Conservation (phyloP, 92 coral and sea anemone genomes). For the Palythoa grandis region DNA sequence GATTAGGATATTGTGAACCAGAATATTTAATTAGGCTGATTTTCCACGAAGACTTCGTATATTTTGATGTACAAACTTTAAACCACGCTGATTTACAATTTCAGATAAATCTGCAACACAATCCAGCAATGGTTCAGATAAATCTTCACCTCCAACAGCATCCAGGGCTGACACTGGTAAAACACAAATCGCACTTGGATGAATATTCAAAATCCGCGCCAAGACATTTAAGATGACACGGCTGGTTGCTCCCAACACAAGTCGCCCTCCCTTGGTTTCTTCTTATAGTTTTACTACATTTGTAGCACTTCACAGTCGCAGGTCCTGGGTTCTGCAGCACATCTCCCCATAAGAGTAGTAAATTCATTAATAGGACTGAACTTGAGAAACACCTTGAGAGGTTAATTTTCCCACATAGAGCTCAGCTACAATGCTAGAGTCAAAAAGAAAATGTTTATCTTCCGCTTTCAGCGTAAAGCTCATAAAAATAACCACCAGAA, state of each 20-base stretch:
- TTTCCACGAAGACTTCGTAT: constrained; percentile 22
- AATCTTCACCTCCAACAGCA: background rate
- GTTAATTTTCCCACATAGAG: background rate
- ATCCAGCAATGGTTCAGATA: background rate
- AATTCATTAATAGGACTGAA: background rate
- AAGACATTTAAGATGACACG: background rate
- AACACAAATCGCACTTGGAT: background rate
- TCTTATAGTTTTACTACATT: background rate
- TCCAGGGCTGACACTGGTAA: background rate
- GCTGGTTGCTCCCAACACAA: background rate
- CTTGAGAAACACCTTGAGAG: background rate
- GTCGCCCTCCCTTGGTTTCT: background rate
- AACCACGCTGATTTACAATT: background rate
- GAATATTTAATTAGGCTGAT: constrained; percentile 32
- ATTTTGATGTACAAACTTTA: constrained; percentile 20
- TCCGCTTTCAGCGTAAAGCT: background rate
- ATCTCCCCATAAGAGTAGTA: background rate
- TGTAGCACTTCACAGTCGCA: background rate
- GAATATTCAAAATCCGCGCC: background rate
- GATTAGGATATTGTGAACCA: constrained; percentile 30
- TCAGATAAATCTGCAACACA: background rate
- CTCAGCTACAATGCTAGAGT: background rate
- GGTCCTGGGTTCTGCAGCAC: background rate
- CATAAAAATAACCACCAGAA: background rate
- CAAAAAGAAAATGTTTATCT: background rate